Evolutionary conservation across 1,140 invertebrate species (phyloP).

Genomic region (Stenopsyche tienmushanensis): DNA sequence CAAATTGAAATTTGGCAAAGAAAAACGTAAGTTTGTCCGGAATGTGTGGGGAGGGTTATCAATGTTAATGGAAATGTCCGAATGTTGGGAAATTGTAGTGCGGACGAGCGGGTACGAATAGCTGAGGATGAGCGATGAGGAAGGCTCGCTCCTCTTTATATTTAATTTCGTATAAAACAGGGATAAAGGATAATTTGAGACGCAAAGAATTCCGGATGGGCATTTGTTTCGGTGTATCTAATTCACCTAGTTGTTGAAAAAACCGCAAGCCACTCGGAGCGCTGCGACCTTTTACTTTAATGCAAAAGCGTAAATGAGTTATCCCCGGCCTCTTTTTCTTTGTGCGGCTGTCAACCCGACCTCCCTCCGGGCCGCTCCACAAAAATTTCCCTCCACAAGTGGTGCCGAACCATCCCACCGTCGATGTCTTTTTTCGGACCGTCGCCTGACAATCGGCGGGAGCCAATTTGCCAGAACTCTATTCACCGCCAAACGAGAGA

Average conservation of each 20-base stretch:
- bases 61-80: background rate
- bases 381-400: conserved; percentile 10
- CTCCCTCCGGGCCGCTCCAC: conserved; percentile 8
- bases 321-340: conserved; percentile 42
- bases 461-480: too few species aligned
- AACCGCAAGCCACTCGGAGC: conserved; percentile 36
- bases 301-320: conserved; percentile 42
- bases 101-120: too few species aligned
- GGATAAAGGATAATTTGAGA: conserved; percentile 17
- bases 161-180: conserved; percentile 1
- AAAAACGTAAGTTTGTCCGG: too few species aligned
- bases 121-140: too few species aligned
- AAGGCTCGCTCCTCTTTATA: background rate
- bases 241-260: conserved; percentile 31
- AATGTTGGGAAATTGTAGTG: background rate
- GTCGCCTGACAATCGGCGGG: background rate
- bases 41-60: background rate
- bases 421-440: background rate
- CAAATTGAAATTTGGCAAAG: too few species aligned
- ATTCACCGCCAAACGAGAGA: too few species aligned
- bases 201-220: conserved; percentile 21
- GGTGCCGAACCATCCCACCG: background rate
- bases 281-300: conserved; percentile 38
- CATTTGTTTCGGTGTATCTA: conserved; percentile 11
- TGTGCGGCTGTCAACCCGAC: conserved; percentile 37